Base-by-base conservation (phyloP, 2,797 vertebrate species). In the Ptychobarbus kaznakovi region DNA sequence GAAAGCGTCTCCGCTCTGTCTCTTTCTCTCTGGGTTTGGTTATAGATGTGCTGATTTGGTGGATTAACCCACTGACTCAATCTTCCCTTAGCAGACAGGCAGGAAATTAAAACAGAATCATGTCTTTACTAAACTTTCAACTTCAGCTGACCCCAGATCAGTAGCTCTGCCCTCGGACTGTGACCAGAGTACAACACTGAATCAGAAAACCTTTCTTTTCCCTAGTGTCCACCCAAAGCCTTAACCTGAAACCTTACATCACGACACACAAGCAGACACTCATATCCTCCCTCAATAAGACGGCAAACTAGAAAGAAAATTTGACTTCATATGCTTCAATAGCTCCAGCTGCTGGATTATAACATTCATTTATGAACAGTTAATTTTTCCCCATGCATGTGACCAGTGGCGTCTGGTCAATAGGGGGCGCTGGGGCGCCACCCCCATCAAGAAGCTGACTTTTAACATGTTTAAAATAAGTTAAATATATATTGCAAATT, bases 101-200 rank as follows among this genome's bases (percentile, higher is more conserved):
- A 8, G 81, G 89, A 86, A 87, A 90, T 87, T 70, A 86, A 87
- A 73, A 81, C 49, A 74, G 22, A 79, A 80, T 80, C 65, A 72
- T 69, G 66, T 74, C 18, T 68, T 87, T 69, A 68, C 80, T 63
- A 75, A 56, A 81, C 46, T 68, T 25, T 79, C 32, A 83, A 85
- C 70, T 87, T 61, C 66, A 46, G 16, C 53, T 87, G 85, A 85
- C 80, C 82, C 66, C 74, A 49, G 32, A n/a, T 86, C 38, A 49
- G 28, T 49, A 80, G 63, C 61, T 32, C 65, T 80, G 44, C 13
- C 65, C 40, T 84, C 28, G 53, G 56, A 73, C 56, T 75, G 68
- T 28, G 61, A 80, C 44, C 56, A 49, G 20, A 70, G 22, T 68
- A 32, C 44, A 70, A 53, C 51, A 22, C 58, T 49, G 68, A 68